Evolutionary conservation across 1,140 invertebrate genomes (phyloP).

Genomic region (Lucilia sericata): DNA sequence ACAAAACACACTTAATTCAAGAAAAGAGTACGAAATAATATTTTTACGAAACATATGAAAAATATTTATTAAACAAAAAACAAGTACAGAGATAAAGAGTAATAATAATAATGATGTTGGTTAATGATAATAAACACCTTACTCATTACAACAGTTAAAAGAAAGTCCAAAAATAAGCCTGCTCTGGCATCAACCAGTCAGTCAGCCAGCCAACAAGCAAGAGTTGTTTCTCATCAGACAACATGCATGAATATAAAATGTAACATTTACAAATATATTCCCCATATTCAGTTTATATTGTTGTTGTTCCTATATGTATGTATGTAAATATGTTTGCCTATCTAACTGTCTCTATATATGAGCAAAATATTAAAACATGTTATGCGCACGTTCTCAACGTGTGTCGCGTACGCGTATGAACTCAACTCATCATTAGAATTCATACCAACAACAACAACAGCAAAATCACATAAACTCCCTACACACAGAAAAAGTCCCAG

Average conservation of each 20-base stretch:
- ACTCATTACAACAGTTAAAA: background rate
- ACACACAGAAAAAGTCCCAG: background rate
- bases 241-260: background rate
- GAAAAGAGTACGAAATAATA: background rate
- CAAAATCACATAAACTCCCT: background rate
- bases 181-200: too few species aligned
- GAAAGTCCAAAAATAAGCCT: too few species aligned
- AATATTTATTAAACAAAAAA: too few species aligned
- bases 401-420: slow-evolving; percentile 25
- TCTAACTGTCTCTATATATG: background rate
- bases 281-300: background rate
- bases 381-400: slow-evolving; percentile 39
- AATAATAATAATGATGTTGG: background rate
- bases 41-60: background rate
- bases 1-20: background rate
- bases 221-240: background rate
- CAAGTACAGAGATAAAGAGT: background rate
- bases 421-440: slow-evolving; percentile 24
- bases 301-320: background rate
- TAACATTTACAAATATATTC: background rate
- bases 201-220: background rate
- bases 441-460: background rate
- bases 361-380: background rate
- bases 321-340: background rate
- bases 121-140: background rate